Evolutionary conservation across 2,113 vertebrate species (phyloP).

Genomic region (Blennius ocellaris): DNA sequence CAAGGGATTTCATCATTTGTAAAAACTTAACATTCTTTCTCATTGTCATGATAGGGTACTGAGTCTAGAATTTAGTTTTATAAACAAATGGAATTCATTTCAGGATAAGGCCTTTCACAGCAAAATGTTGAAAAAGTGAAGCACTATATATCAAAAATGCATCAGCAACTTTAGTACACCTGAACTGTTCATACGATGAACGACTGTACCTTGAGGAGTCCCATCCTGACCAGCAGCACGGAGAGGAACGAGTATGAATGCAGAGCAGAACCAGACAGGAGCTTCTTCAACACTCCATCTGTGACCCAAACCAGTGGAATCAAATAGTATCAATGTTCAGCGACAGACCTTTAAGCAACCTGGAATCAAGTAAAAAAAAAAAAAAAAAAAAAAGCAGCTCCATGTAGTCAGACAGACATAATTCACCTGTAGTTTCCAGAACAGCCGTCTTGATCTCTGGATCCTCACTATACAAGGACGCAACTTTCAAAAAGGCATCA

Average conservation of each 20-base stretch:
- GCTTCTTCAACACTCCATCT: conserved; percentile 91
- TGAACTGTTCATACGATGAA: neutral
- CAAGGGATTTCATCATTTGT: too few species aligned
- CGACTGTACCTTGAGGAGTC: conserved; percentile 89
- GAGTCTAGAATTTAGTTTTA: too few species aligned
- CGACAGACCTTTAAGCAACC: neutral
- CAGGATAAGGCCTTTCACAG: too few species aligned
- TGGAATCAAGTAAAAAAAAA: neutral
- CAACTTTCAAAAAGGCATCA: conserved; percentile 88
- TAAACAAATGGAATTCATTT: too few species aligned
- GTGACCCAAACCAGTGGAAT: neutral
- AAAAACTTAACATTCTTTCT: too few species aligned
- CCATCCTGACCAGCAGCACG: conserved; percentile 89
- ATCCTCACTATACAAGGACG: conserved; percentile 88
- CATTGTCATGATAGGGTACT: too few species aligned
- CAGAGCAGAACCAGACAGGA: conserved; percentile 85
- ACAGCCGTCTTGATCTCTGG: conserved; percentile 83
- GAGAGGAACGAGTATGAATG: conserved; percentile 89
- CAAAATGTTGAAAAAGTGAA: too few species aligned
- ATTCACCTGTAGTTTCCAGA: conserved; percentile 76
- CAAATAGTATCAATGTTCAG: neutral
- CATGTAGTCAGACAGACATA: neutral
- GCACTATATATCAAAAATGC: too few species aligned
- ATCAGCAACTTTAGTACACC: neutral
- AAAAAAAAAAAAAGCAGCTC: neutral